Conservation (phyloP, 2,113 vertebrate species). For the Nannobrachium achirus region DNA sequence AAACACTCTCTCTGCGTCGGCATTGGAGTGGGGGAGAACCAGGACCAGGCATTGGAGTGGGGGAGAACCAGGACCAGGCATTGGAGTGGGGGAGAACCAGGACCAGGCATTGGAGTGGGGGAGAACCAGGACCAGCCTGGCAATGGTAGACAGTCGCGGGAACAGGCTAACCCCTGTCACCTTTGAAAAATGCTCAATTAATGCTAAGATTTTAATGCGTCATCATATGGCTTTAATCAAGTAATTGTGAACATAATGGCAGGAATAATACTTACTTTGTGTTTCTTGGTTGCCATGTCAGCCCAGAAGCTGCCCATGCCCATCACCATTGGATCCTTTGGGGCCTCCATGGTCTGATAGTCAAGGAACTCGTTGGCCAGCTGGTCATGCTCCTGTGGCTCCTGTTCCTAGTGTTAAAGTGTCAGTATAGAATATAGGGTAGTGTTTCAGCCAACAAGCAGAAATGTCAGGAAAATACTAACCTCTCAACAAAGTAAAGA, state of each 20-base stretch:
- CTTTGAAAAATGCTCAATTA: conserved; percentile 3
- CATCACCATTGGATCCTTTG: background rate
- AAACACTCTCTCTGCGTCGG: too few species aligned
- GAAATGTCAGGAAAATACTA: conserved; percentile 5
- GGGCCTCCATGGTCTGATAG: conserved; percentile 8
- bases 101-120: too few species aligned
- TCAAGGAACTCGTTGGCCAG: background rate
- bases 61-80: too few species aligned
- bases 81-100: too few species aligned
- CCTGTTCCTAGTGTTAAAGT: background rate
- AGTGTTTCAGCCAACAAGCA: conserved; percentile 1
- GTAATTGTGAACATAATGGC: background rate
- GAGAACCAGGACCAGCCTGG: too few species aligned
- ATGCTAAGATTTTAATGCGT: background rate
- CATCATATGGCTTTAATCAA: too few species aligned
- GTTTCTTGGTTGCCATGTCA: conserved; percentile 6
- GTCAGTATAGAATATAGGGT: background rate
- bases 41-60: too few species aligned
- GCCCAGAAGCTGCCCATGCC: conserved; percentile 23
- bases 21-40: too few species aligned
- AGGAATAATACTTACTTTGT: conserved; percentile 13
- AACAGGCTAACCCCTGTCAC: conserved; percentile 5
- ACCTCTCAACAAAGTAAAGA: conserved; percentile 6
- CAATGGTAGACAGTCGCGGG: too few species aligned
- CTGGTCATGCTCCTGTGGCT: conserved; percentile 17